Evolutionary conservation across 2,113 vertebrate genomes (phyloP), one percentile per base, ranked within the genome.

Genomic region (Pseudorasbora parva): DNA sequence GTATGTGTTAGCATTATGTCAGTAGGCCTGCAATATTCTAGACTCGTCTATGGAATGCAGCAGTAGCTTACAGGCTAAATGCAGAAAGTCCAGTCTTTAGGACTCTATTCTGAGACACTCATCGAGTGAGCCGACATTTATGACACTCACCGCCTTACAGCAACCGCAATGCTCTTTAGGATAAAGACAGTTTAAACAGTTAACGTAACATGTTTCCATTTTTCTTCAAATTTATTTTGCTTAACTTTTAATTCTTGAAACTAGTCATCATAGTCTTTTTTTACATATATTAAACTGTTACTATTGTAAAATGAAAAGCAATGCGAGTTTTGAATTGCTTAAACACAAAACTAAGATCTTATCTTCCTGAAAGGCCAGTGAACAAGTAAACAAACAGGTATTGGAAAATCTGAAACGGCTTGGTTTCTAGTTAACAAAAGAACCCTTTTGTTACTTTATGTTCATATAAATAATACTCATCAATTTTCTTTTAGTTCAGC

Each of bases 61-160:
- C 56, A 54, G 75, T 66, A 37, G 19, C 62, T 73, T 25, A 51
- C 21, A 12, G 15, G 47, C 84, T 82, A 71, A 71, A 82, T 68
- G 37, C 73, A 80, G 87, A 82, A n/a, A 74, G 82, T 57, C 78
- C 27, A 72, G 54, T 33, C 56, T 68, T 62, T 45, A 3, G 41
- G 72, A 57, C 75, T 87, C 83, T 87, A 87, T 87, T 87, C 80
- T 85, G 81, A 85, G 80, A 82, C 80, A 30, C 68, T 79, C 66
- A 43, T 45, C 69, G 37, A 57, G 60, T 27, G 66, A 77, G 37
- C n/a, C 0, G 23, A 64, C 25, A 60, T 77, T 57, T 74, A 83
- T 37, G 30, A 77, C 15, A 21, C 43, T 43, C 37, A 43, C 21
- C 15, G 51, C 37, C 75, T 25, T 5, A 27, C 56, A 77, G 21